These are phyloP conservation scores for Therioaphis trifolii DNA, from an alignment of 2,888 invertebrate genomes.

Conservation along the genomic window DNA sequence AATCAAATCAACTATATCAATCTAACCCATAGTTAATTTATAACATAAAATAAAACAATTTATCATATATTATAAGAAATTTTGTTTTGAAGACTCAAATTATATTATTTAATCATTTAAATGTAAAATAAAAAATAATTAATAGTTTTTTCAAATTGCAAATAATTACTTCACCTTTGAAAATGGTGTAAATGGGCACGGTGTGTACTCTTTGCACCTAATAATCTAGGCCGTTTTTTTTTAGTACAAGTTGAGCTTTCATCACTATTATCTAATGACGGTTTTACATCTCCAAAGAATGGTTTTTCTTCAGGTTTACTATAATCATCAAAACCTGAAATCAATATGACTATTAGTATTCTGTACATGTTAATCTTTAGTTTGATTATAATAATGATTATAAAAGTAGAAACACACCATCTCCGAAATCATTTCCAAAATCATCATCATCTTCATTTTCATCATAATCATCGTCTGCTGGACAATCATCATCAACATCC, in stretches of 20 bases:
- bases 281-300: background rate
- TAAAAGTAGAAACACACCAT: conserved; percentile 6
- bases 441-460: conserved; percentile 5
- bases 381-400: too few relatives aligned
- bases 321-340: conserved; percentile 48
- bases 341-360: background rate
- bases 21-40: too few relatives aligned
- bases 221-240: conserved; percentile 49
- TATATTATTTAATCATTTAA: too few relatives aligned
- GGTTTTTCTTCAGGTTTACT: conserved; percentile 26
- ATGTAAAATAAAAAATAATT: too few relatives aligned
- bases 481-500: conserved; percentile 41
- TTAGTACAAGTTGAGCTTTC: background rate
- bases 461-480: conserved; percentile 37
- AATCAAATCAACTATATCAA: too few relatives aligned
- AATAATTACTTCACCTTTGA: conserved; percentile 28
- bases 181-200: conserved; percentile 14
- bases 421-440: conserved; percentile 25
- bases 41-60: too few relatives aligned
- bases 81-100: too few relatives aligned
- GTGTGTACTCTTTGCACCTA: background rate
- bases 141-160: background rate
- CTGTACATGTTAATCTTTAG: too few relatives aligned
- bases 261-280: background rate
- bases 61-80: too few relatives aligned